phyloP scores from a whole-genome alignment of 2,888 invertebrate species.

The Spodoptera picta region DNA sequence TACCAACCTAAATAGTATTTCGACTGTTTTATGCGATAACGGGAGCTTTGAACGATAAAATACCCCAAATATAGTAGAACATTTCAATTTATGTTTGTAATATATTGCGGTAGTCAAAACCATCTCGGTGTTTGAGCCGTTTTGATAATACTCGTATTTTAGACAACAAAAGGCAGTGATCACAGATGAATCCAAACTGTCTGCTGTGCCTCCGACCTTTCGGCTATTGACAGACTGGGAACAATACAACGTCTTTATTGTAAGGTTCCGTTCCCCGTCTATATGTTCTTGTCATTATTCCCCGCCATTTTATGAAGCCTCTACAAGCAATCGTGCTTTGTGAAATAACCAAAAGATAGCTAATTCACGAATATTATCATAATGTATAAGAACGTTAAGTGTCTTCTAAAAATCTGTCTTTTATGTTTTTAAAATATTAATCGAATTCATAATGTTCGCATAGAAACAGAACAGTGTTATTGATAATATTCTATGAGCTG shows the following conservation, averaged over 20 bases:
- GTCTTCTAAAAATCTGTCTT: slow-evolving; percentile 8
- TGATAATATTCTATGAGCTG: slow-evolving; percentile 2
- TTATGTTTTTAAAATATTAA: slow-evolving; percentile 11
- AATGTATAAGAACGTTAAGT: slow-evolving; percentile 12
- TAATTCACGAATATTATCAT: slow-evolving; percentile 27
- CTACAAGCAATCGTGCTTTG: slow-evolving; percentile 11
- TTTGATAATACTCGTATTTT: slow-evolving; percentile 54
- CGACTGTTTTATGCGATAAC: not conserved
- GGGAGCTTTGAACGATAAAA: slow-evolving; percentile 13
- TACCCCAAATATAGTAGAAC: slow-evolving; percentile 33
- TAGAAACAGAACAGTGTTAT: slow-evolving; percentile 5
- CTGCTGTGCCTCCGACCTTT: slow-evolving; percentile 47
- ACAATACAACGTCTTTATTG: slow-evolving; percentile 53
- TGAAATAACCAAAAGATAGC: slow-evolving; percentile 5
- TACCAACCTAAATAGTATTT: not conserved
- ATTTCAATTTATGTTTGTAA: slow-evolving; percentile 47
- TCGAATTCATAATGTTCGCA: slow-evolving; percentile 1
- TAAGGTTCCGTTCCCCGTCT: slow-evolving; percentile 17
- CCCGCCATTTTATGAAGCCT: slow-evolving; percentile 22
- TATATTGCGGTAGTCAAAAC: slow-evolving; percentile 48
- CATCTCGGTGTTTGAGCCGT: slow-evolving; percentile 50
- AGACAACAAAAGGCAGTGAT: slow-evolving; percentile 58
- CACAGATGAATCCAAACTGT: slow-evolving; percentile 43
- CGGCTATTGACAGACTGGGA: slow-evolving; percentile 47
- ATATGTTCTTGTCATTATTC: slow-evolving; percentile 39